Evolutionary conservation across 2,797 vertebrate species (phyloP), one percentile per base, ranked within the genome.

Genomic region (Hydrolagus colliei): DNA sequence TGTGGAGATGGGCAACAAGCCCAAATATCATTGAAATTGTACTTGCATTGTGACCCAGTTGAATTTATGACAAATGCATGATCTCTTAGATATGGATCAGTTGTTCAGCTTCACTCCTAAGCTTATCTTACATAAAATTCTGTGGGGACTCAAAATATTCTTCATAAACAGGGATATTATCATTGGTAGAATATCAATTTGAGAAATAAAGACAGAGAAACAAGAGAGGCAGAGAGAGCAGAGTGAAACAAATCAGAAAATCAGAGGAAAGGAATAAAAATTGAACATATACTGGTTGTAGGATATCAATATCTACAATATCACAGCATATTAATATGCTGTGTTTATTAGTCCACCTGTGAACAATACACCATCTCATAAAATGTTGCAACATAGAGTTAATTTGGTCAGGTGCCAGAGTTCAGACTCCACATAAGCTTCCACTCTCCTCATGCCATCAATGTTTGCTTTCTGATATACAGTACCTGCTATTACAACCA

Each of bases 31-130:
- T 14, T 22, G 32, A 59, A 13, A 27, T 63, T 16, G n/a, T 80
- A 14, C 9, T 1, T 65, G 61, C 61, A 16, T 65, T 32, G 62
- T 27, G 67, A 13, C 22, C 41, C 59, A 27, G 61, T 13, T 63
- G 61, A 79, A 63, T 79, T 79, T 9, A 63, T 79, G 61, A 63
- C 78, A 80, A 80, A 80, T 67, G 59, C 67, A 9, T 10, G 12
- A 63, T 80, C 22, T 32, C n/a, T 80, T 63, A 67, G 78, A 80
- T 80, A 63, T 63, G 78, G 22, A 80, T 80, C 78, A 80, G 77
- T 67, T 80, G 78, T 65, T 80, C 78, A 80, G 78, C 62, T 67
- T 67, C 18, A 22, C n/a, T 65, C 78, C 41, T 10, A 62, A 80
- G 6, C 61, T 80, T 80, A 80, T 65, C 61, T 80, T 27, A 80